Conservation (phyloP, 2,888 invertebrate genomes). For the Meliscaeva auricollis region DNA sequence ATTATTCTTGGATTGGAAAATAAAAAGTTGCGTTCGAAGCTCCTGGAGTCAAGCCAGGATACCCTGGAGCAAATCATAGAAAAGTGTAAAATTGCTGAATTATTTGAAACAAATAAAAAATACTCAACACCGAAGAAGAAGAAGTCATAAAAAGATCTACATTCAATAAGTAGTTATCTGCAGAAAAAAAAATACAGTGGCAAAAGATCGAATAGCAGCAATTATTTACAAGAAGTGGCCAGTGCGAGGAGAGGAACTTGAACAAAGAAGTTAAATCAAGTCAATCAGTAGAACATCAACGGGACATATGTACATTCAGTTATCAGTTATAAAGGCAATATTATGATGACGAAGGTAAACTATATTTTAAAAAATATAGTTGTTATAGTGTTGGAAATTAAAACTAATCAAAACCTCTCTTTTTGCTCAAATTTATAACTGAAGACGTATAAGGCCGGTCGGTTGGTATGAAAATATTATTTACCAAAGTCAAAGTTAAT, state of each 20-base stretch:
- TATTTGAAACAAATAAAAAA: conserved; percentile 41
- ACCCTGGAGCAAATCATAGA: conserved; percentile 34
- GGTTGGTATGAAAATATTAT: conserved; percentile 48
- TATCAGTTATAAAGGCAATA: conserved; percentile 5
- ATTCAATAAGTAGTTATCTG: conserved; percentile 43
- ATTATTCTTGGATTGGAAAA: conserved; percentile 47
- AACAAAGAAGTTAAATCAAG: background rate
- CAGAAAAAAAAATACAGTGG: conserved; percentile 43
- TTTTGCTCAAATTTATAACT: conserved; percentile 6
- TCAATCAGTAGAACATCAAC: conserved; percentile 7
- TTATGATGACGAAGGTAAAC: conserved; percentile 39
- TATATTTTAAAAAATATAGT: conserved; percentile 3
- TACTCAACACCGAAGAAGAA: conserved; percentile 32
- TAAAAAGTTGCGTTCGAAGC: conserved; percentile 40
- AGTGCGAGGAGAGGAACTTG: conserved; percentile 3
- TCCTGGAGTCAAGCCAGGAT: conserved; percentile 41
- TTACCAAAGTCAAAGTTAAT: conserved; percentile 39
- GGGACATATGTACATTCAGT: conserved; percentile 12
- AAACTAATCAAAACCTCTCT: conserved; percentile 18
- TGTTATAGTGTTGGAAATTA: conserved; percentile 2
- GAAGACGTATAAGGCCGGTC: conserved; percentile 34
- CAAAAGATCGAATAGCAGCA: conserved; percentile 13
- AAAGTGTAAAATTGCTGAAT: conserved; percentile 43
- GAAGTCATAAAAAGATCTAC: conserved; percentile 48
- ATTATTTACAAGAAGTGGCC: conserved; percentile 19